Evolutionary conservation across 2,888 invertebrate species (phyloP).

Genomic region (Pammene fasciana): DNA sequence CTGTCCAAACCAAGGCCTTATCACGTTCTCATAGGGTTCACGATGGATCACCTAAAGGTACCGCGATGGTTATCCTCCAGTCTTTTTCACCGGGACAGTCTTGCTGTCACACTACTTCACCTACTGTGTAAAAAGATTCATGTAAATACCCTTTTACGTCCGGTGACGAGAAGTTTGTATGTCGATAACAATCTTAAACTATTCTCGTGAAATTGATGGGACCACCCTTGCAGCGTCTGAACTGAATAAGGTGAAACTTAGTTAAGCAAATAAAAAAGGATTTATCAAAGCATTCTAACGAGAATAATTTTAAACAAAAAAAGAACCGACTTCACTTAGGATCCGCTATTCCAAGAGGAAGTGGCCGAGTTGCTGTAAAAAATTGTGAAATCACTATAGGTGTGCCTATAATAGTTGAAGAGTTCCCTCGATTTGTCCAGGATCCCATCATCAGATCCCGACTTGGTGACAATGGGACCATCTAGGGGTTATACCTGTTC

Average conservation of each 20-base stretch:
- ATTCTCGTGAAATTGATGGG: not conserved
- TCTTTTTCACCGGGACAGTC: not conserved
- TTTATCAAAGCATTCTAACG: not conserved
- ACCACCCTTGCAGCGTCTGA: slow-evolving; percentile 11
- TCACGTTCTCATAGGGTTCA: not conserved
- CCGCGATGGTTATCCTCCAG: not conserved
- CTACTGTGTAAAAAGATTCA: slow-evolving; percentile 17
- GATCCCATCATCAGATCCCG: too few species aligned
- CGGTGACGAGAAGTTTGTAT: slow-evolving; percentile 16
- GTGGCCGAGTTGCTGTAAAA: too few species aligned
- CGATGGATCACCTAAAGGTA: not conserved
- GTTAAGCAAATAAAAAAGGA: not conserved
- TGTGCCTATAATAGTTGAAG: too few species aligned
- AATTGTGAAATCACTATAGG: too few species aligned
- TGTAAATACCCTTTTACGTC: slow-evolving; percentile 16
- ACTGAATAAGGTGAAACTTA: not conserved
- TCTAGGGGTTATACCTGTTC: too few species aligned
- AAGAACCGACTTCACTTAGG: too few species aligned
- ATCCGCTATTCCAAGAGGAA: too few species aligned
- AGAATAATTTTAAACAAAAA: too few species aligned
- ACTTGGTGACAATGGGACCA: too few species aligned
- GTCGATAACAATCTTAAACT: slow-evolving; percentile 10
- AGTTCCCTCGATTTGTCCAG: too few species aligned
- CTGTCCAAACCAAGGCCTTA: not conserved
- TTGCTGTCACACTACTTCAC: slow-evolving; percentile 9